Evolutionary conservation across 2,888 invertebrate genomes (phyloP).

Genomic region (Bimastos eiseni): DNA sequence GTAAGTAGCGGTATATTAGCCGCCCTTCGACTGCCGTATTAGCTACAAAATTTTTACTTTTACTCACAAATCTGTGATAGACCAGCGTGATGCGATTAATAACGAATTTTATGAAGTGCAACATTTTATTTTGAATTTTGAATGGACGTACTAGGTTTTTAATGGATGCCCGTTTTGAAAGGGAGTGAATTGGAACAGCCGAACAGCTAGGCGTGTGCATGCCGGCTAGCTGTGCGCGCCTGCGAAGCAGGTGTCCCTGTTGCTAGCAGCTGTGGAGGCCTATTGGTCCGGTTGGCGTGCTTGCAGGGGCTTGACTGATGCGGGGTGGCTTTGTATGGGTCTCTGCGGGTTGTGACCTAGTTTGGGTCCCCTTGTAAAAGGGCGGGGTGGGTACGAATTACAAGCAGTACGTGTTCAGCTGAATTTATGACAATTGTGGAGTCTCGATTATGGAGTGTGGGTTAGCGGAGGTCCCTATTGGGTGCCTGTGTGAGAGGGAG

Average conservation of each 20-base stretch:
- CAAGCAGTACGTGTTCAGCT: not conserved
- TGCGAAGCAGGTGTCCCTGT: not conserved
- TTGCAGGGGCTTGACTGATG: not conserved
- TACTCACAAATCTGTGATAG: not conserved
- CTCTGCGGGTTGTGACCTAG: not conserved
- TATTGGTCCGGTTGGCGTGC: not conserved
- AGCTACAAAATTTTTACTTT: not conserved
- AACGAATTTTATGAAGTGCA: not conserved
- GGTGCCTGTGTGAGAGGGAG: not conserved
- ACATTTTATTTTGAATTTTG: not conserved
- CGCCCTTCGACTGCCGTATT: not conserved
- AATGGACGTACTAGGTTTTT: not conserved
- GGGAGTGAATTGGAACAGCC: not conserved
- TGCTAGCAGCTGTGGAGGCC: not conserved
- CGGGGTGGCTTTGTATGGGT: not conserved
- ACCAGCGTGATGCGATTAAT: not conserved
- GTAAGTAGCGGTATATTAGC: not conserved
- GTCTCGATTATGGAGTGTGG: not conserved
- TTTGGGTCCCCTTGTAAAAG: not conserved
- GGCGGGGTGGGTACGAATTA: not conserved
- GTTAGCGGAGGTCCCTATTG: too few relatives aligned
- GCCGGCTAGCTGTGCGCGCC: not conserved
- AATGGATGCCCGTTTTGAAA: not conserved
- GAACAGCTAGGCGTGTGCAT: not conserved
- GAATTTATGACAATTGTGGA: not conserved